A percentile compares a stretch with the other conserved stretches of the same genome.
phyloP scores from a whole-genome alignment of 2,888 invertebrate genomes.

The Limnephilus marmoratus region DNA sequence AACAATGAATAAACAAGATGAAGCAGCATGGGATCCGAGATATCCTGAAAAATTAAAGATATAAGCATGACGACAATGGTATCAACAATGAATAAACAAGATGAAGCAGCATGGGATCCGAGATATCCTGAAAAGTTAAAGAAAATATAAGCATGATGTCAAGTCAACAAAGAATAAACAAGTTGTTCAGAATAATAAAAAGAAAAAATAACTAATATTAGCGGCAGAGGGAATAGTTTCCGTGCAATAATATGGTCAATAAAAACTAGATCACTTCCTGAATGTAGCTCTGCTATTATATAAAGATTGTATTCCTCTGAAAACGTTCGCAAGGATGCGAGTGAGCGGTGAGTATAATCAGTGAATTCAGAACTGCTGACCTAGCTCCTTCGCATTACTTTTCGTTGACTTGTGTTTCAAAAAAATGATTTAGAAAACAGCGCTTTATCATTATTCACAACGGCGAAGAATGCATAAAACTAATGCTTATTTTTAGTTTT shows the following conservation, averaged over 20 bases:
- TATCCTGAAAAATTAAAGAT: slow-evolving; percentile 77
- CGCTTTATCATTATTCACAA: too few species aligned
- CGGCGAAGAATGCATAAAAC: neutral
- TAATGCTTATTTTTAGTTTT: neutral
- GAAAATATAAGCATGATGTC: neutral
- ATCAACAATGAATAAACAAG: neutral
- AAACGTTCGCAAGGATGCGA: neutral
- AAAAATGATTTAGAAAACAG: too few species aligned
- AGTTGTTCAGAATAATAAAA: neutral
- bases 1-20: neutral
- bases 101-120: slow-evolving; percentile 93
- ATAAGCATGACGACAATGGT: slow-evolving; percentile 2
- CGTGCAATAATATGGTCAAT: neutral
- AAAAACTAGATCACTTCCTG: neutral
- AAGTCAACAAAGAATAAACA: neutral
- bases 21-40: too few species aligned
- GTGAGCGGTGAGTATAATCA: neutral
- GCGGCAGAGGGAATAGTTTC: neutral
- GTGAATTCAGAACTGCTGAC: neutral
- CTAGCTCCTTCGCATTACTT: neutral
- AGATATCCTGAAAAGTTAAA: slow-evolving; percentile 79
- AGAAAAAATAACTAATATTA: neutral
- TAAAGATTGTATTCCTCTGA: neutral
- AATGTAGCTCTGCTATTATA: neutral
- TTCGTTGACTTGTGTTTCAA: neutral